A percentile compares a stretch with the other conserved stretches of the same genome.
These are phyloP conservation scores for Temnothorax curvispinosus DNA, from an alignment of 1,140 invertebrate genomes.

Conservation along the genomic window DNA sequence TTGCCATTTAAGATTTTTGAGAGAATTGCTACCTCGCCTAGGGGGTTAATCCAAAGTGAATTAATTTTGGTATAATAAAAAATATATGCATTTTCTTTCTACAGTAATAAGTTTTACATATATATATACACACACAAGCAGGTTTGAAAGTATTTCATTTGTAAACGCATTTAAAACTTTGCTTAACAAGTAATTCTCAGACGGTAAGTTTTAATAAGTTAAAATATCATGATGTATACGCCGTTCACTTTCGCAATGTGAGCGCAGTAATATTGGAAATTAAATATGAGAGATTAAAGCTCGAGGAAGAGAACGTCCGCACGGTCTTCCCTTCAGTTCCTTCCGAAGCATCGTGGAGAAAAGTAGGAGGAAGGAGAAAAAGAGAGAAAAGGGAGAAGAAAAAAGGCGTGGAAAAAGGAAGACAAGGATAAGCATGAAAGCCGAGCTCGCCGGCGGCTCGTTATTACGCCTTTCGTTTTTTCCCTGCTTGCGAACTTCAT, in stretches of 20 bases:
- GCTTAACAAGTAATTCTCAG: neutral
- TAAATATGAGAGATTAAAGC: slow-evolving; percentile 70
- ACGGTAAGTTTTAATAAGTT: slow-evolving; percentile 8
- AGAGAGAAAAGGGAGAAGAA: neutral
- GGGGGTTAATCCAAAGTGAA: too few species aligned
- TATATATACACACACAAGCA: neutral
- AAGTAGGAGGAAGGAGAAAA: neutral
- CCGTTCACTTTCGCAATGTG: neutral
- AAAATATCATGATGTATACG: slow-evolving; percentile 5
- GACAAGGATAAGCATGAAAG: slow-evolving; percentile 44
- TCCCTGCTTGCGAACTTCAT: slow-evolving; percentile 39
- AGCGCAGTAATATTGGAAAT: slow-evolving; percentile 51
- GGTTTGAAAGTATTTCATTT: neutral
- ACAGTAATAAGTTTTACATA: neutral
- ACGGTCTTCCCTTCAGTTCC: neutral
- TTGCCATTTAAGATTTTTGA: too few species aligned
- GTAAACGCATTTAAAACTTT: neutral
- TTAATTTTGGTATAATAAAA: neutral
- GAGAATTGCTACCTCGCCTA: too few species aligned
- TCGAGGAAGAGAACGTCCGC: slow-evolving; percentile 46
- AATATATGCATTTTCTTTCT: neutral
- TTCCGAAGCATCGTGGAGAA: slow-evolving; percentile 15
- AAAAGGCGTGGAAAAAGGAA: slow-evolving; percentile 23
- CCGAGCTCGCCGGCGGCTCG: slow-evolving; percentile 43
- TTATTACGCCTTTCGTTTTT: slow-evolving; percentile 47